Base-by-base conservation (phyloP, 2,888 invertebrate genomes). In the Andrena minutula region DNA sequence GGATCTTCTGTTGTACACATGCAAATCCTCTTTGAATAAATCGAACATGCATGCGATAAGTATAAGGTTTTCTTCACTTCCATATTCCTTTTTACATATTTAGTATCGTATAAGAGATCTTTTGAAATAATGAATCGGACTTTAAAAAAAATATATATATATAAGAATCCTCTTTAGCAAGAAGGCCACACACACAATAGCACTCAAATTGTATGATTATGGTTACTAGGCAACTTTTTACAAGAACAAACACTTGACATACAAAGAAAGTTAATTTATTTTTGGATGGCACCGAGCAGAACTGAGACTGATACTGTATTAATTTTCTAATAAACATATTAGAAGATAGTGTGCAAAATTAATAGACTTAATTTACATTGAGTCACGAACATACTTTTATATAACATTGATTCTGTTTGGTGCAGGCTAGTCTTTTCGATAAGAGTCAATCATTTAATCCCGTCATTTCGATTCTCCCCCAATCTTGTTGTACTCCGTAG, bases 1-100 rank as follows among this genome's bases (percentile, higher is more conserved):
- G 86, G 88, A 90, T 87, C 90, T 90, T 89, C 87, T 87, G 90
- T 91, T 93, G 92, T 93, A 93, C 89, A 93, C 89, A 90, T 90
- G 88, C 85, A 87, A 89, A 87, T 85, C 88, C 89, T 92, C 88
- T 88, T 89, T 91, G 87, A 93, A 93, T 93, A 92, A 92, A 92
- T 88, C 87, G 87, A 90, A 91, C 88, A 88, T 91, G 88, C 87
- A 89, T 85, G 77, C 85, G 87, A 89, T 72, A 75, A 85, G 76
- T 84, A 85, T 80, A 85, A 76, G 65, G 69, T 83, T 85, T 87
- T 83, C 82, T 89, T 89, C 85, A 85, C 79, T 84, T 83, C 82
- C 87, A 84, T 78, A 68, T 66, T 76, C 84, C 84, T 88, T 75
- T 68, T 77, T 68, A 69, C 69, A 69, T 82, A 69, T 77, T 72